phyloP scores from a whole-genome alignment of 1,140 invertebrate species.

The Eueides isabella region DNA sequence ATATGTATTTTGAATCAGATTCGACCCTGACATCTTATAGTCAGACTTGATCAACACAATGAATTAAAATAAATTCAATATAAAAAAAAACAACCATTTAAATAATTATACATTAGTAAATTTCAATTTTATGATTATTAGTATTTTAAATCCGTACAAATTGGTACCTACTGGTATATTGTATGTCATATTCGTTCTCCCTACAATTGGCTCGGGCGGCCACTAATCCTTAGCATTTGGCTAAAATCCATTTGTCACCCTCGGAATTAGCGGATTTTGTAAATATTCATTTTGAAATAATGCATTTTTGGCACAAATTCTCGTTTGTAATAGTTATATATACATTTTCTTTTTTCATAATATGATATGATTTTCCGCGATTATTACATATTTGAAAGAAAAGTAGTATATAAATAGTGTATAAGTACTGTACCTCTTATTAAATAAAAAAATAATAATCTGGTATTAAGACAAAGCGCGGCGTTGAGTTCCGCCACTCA shows the following conservation, averaged over 20 bases:
- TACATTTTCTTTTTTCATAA: neutral
- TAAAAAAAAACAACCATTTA: neutral
- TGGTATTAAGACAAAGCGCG: no score
- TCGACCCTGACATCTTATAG: no score
- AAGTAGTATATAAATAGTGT: no score
- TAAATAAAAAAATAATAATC: no score
- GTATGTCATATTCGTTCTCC: constrained; percentile 48
- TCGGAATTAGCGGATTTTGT: constrained; percentile 29
- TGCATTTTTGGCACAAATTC: constrained; percentile 10
- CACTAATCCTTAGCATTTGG: constrained; percentile 54
- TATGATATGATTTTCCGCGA: no score
- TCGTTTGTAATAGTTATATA: neutral
- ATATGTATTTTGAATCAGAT: no score
- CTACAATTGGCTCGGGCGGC: constrained; percentile 43
- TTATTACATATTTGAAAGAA: no score
- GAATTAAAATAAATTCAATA: neutral
- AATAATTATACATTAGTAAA: neutral
- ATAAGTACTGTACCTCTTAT: no score
- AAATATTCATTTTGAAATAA: constrained; percentile 42
- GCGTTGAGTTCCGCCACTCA: no score
- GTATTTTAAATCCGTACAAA: constrained; percentile 39
- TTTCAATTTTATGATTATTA: constrained; percentile 14
- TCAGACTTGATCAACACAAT: no score
- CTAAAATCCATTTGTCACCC: constrained; percentile 48
- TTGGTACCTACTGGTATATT: constrained; percentile 46